These are phyloP conservation scores for Parauchenoglanis ngamensis DNA, from an alignment of 2,797 vertebrate genomes.

Conservation along the genomic window DNA sequence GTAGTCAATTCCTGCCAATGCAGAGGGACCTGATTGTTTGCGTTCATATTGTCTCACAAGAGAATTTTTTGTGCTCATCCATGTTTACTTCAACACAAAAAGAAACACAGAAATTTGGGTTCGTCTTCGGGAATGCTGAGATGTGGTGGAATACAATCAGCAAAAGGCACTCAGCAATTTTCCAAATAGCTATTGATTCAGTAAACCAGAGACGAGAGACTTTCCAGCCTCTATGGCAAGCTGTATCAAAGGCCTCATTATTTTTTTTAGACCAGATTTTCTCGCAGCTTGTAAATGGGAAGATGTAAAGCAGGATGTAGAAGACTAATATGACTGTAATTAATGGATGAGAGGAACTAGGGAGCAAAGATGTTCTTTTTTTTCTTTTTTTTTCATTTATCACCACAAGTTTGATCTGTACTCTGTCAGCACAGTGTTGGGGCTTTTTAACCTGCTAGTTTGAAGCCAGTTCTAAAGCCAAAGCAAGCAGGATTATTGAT, in stretches of 20 bases:
- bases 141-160: conserved; percentile 49
- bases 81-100: conserved; percentile 46
- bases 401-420: conserved; percentile 53
- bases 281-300: conserved; percentile 34
- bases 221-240: conserved; percentile 42
- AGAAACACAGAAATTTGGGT: conserved; percentile 33
- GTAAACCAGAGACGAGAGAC: conserved; percentile 44
- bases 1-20: conserved; percentile 53
- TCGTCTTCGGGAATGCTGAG: conserved; percentile 24
- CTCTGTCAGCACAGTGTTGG: conserved; percentile 46
- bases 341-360: conserved; percentile 47
- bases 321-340: conserved; percentile 50
- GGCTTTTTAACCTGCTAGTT: conserved; percentile 53
- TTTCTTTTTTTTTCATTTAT: conserved; percentile 43
- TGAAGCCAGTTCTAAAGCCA: conserved; percentile 51
- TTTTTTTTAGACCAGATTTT: conserved; percentile 53
- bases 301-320: conserved; percentile 36
- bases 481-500: conserved; percentile 49
- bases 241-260: conserved; percentile 54
- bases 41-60: conserved; percentile 58
- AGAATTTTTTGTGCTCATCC: conserved; percentile 37
- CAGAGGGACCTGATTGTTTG: conserved; percentile 54
- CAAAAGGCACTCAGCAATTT: conserved; percentile 50
- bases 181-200: conserved; percentile 62
- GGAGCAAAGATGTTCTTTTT: conserved; percentile 26